Base-by-base conservation (phyloP, 2,888 invertebrate genomes). In the Drosophila putrida region DNA sequence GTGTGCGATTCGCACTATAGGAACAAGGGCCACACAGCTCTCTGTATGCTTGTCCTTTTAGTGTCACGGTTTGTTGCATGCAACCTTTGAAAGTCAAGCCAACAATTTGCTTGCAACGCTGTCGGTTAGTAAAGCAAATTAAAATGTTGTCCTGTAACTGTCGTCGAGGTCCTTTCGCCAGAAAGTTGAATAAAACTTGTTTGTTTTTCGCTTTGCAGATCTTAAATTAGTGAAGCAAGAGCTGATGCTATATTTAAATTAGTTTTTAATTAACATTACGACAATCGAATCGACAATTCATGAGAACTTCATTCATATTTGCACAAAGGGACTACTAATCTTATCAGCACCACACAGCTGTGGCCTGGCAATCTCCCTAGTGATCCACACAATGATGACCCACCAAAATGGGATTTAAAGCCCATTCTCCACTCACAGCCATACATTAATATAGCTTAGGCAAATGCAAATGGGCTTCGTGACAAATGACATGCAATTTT, bases 401-500 rank as follows among this genome's bases (percentile, higher is more conserved):
- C 41, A 33, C 13, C 11, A 43, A 58, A 61, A 57, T 25, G 39
- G 63, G 25, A 35, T 55, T 57, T 57, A 13, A 27, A 28, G 44
- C 57, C 6, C 36, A 13, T 44, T 6, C 44, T 8, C 11, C 11
- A 35, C 6, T 11, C 31, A 10, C 43, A 50, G 51, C 57, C 60
- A 74, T 86, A 82, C 84, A 88, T 84, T 84, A 83, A 88, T 84
- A 83, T 81, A 72, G 84, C 81, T 84, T 84, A 89, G 83, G 77
- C 68, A 68, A 88, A 88, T 81, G 87, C 81, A 79, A 79, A 87
- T 81, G 89, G 77, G 61, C 64, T 64, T 69, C 60, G 63, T 88
- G 88, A 84, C 84, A 84, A 86, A 84, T 84, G 87, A 88, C 84
- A 79, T 83, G 89, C 87, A 88, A 83, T 84, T 88, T 88, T 71